These are phyloP conservation scores for Tuberolachnus salignus DNA, from an alignment of 2,888 invertebrate species.

Conservation along the genomic window DNA sequence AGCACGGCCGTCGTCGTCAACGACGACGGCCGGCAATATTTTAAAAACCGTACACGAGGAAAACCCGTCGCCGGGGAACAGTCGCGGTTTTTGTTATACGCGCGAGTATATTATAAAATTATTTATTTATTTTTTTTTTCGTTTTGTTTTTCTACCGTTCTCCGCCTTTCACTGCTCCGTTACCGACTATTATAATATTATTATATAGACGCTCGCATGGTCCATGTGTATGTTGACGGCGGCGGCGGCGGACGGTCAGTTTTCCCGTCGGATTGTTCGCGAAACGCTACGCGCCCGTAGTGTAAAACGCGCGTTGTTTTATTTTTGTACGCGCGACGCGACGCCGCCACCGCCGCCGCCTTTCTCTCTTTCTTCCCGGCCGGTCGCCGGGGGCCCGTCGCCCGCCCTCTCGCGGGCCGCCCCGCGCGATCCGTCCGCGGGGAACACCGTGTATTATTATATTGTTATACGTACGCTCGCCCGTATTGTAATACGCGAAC, in stretches of 20 bases:
- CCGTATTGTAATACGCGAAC: too few species aligned
- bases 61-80: too few species aligned
- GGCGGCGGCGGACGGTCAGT: neutral
- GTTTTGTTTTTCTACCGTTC: neutral
- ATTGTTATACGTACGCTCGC: too few species aligned
- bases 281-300: neutral
- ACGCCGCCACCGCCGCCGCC: neutral
- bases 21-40: conserved; percentile 32
- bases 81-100: neutral
- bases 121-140: conserved; percentile 5
- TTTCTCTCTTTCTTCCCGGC: neutral
- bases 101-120: conserved; percentile 4
- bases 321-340: conserved; percentile 31
- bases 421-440: too few species aligned
- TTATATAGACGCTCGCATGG: neutral
- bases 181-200: neutral
- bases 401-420: too few species aligned
- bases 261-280: conserved; percentile 37
- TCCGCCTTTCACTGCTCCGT: neutral
- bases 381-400: too few species aligned
- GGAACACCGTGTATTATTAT: too few species aligned
- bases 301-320: neutral
- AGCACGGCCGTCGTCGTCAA: neutral
- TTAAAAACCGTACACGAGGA: neutral
- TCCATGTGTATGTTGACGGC: too few species aligned